Evolutionary conservation across 2,888 invertebrate genomes (phyloP), one percentile per base, ranked within the genome.

Genomic region (Melanargia galathea): DNA sequence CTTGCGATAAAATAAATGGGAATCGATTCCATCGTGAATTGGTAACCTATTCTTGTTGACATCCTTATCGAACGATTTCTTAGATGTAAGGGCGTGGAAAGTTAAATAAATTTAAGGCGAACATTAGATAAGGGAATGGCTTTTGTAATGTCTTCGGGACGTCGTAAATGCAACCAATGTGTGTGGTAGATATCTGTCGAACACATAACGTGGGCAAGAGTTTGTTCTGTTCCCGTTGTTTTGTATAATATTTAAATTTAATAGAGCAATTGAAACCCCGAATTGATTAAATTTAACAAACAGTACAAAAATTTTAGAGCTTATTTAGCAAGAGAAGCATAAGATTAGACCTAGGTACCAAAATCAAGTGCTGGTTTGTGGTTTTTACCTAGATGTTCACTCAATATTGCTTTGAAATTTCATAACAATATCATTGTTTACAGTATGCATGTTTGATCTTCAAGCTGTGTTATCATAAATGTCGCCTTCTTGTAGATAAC

Each of bases 121-220:
- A 84, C 90, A 87, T 90, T 87, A 90, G 90, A 90, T 90, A 90
- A 88, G 84, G 84, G 82, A 90, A 91, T 89, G 84, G 90, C 86
- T 84, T 88, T 87, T 87, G 87, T 90, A 91, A 90, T 90, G 90
- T 90, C 81, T 90, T 90, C 84, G 87, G 88, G 87, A 86, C 82
- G 87, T 81, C 88, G 88, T 89, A 87, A 90, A 89, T 87, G 90
- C 89, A 89, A 83, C 87, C 86, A 82, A 87, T 84, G 84, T 86
- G 82, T 87, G 84, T 68, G 83, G 81, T 86, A 82, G 80, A 84
- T 87, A 83, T 85, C 81, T 84, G 86, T 83, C 81, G 73, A 70
- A 72, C 77, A 81, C 82, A 82, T 81, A 79, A 65, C 68, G 61
- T 48, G 60, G 61, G 65, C 60, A 63, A 54, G 65, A 71, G 60